Conservation (phyloP, 2,888 invertebrate genomes). For the Trichacis sp. region DNA sequence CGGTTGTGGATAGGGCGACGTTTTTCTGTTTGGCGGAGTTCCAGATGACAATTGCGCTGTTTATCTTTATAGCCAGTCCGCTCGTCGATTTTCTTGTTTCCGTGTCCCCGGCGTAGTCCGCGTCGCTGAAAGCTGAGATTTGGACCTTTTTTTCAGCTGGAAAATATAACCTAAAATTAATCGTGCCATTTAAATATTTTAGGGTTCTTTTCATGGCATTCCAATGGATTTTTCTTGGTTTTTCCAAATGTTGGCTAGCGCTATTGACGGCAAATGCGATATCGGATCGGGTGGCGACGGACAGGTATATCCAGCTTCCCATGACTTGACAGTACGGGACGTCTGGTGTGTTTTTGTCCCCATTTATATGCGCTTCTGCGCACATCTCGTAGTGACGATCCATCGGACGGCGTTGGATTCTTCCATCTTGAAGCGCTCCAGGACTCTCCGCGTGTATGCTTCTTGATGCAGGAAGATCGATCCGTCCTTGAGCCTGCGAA, state of each 20-base stretch:
- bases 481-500: slow-evolving; percentile 15
- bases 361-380: not conserved
- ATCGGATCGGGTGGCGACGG: slow-evolving; percentile 34
- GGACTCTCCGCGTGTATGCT: slow-evolving; percentile 19
- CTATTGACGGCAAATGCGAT: slow-evolving; percentile 36
- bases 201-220: slow-evolving; percentile 51
- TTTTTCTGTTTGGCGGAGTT: slow-evolving; percentile 29
- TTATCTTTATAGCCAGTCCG: slow-evolving; percentile 43
- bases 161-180: slow-evolving; percentile 45
- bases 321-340: slow-evolving; percentile 31
- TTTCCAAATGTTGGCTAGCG: slow-evolving; percentile 42
- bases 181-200: slow-evolving; percentile 49
- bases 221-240: slow-evolving; percentile 43
- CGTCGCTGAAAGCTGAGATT: slow-evolving; percentile 48
- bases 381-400: slow-evolving; percentile 4
- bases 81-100: slow-evolving; percentile 52
- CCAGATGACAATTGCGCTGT: slow-evolving; percentile 51
- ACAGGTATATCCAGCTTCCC: slow-evolving; percentile 28
- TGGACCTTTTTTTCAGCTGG: slow-evolving; percentile 1
- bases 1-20: slow-evolving; percentile 47
- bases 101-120: no score
- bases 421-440: slow-evolving; percentile 35
- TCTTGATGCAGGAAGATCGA: slow-evolving; percentile 24
- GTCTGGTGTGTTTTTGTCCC: not conserved
- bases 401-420: slow-evolving; percentile 26